Evolutionary conservation across 2,888 invertebrate genomes (phyloP), one percentile per base, ranked within the genome.

Genomic region (Tachina fera): DNA sequence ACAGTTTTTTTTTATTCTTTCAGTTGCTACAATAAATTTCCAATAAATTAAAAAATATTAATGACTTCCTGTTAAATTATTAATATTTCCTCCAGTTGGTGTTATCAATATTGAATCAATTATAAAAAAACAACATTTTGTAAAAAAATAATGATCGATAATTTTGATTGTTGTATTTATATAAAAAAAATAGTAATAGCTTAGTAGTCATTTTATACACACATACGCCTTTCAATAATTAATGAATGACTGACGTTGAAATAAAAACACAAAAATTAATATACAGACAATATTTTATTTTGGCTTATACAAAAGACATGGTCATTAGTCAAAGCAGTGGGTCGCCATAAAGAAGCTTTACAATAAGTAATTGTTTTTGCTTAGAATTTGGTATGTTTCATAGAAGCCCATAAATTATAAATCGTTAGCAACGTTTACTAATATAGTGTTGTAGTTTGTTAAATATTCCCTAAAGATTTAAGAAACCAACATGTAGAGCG

Each of bases 41-140:
- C 6, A 11, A 58, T 31, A 58, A 39, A 58, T 31, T 74, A 45
- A 67, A 80, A 68, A 61, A 68, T 22, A 22, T 53, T 61, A 83
- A 84, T 75, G 51, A 84, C 75, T 79, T 84, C 79, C 84, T 43
- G 19, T 41, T 67, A 70, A 80, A 65, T 39, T 71, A 45, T 60
- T 19, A 60, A 65, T 49, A 58, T 67, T 76, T 80, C 58, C 58
- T 51, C 31, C 11, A 16, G 31, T 56, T 16, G 6, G 16, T n/a
- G 8, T 53, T 10, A 0, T 19, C 19, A 53, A 19, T 53, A 49
- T n/a, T 49, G n/a, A 49, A 49, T 49, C n/a, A 31, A 31, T 31
- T 31, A 31, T 31, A 31, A 31, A 31, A n/a, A 31, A 31, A 31
- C 31, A 31, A 31, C 31, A 31, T 31, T 31, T 31, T 31, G 31